Percentiles rank a stretch among this genome's conserved stretches.
Evolutionary conservation across 2,888 invertebrate species (phyloP).

Genomic region (Fragum sueziense): DNA sequence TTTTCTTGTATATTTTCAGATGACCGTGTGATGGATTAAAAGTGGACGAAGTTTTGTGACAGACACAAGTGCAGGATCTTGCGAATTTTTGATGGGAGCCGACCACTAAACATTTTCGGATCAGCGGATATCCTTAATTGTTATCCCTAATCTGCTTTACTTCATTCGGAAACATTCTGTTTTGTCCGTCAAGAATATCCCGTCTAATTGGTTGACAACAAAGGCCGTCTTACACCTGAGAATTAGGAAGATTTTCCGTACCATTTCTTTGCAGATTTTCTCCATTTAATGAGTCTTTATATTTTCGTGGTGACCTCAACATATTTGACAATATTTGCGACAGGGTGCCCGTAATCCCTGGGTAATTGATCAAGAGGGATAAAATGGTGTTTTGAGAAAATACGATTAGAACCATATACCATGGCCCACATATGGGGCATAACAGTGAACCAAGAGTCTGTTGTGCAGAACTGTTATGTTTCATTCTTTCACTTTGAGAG

Average conservation of each 20-base stretch:
- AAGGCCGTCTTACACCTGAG: constrained; percentile 15
- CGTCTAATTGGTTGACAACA: neutral
- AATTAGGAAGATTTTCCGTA: constrained; percentile 18
- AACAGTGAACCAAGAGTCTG: too few species aligned
- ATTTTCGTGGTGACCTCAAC: constrained; percentile 3
- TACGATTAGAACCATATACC: neutral
- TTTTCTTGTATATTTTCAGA: neutral
- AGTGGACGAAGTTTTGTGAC: too few species aligned
- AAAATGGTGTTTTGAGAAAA: neutral
- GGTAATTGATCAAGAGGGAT: constrained; percentile 2
- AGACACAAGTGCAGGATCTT: neutral
- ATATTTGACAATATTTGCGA: neutral
- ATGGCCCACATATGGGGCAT: too few species aligned
- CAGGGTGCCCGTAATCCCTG: neutral
- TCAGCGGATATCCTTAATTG: constrained; percentile 12
- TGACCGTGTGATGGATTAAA: too few species aligned
- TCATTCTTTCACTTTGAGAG: too few species aligned
- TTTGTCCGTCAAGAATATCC: constrained; percentile 5
- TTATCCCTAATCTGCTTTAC: constrained; percentile 16
- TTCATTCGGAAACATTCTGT: constrained; percentile 16
- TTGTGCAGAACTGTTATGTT: too few species aligned
- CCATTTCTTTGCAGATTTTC: constrained; percentile 6
- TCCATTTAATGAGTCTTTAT: neutral
- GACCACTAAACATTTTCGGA: constrained; percentile 14
- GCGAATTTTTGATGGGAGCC: neutral